Base-by-base conservation (phyloP, 2,888 invertebrate genomes). In the Tetrapedia diversipes region DNA sequence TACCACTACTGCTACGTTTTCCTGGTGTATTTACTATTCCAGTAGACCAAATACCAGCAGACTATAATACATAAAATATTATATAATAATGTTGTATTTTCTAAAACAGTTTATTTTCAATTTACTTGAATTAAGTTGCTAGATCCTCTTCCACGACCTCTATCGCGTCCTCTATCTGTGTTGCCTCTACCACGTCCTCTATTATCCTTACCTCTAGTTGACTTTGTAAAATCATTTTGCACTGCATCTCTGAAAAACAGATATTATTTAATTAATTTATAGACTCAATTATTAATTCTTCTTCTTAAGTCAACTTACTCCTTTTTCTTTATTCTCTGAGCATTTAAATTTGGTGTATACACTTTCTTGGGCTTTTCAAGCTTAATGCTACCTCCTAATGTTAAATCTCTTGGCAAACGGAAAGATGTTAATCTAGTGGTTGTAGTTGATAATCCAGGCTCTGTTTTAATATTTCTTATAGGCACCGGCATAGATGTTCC, bases 341-440 rank as follows among this genome's bases (percentile, higher is more conserved):
- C 91, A 86, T 91, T 92, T 34, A 92, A 65, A 79, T 92, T 92
- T 37, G 92, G 92, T 4, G 82, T 86, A 54, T 90, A 92, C 4
- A 90, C 63, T 80, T 89, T 91, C 65, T 89, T 92, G 1, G 88
- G 73, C 71, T 89, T 92, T 53, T 91, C 90, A 57, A 82, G 79
- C 69, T 90, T 90, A 16, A 88, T 68, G 63, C 85, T 89, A 27
- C 90, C 91, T 41, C 91, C 91, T n/a, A 92, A 81, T 3, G 91
- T 92, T 51, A 92, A 86, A 79, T 92, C 92, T 41, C 92, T 86
- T 19, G 91, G 90, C 22, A 87, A 73, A 53, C 90, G 84, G 65
- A 90, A 92, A 16, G 92, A 91, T 47, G 91, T 88, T 53, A 92
- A 78, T 47, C 91, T 87, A 0, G 86, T n/a, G n/a, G n/a, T 82